These are phyloP conservation scores for Heliconius ismenius DNA, from an alignment of 2,888 invertebrate species.

Conservation along the genomic window DNA sequence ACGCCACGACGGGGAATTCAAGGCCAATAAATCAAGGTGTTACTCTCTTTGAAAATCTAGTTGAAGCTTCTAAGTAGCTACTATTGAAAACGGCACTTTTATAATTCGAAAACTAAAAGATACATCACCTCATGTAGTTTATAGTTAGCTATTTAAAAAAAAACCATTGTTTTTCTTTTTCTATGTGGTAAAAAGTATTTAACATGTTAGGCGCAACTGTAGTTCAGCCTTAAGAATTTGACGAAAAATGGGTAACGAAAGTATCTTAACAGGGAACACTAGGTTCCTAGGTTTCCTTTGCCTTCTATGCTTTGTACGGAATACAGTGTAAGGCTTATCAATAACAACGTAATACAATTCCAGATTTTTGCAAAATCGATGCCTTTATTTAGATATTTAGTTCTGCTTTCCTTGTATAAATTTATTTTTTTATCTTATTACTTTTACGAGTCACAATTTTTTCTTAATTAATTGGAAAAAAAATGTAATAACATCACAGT, in stretches of 20 bases:
- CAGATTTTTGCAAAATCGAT: neutral
- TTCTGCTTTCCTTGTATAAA: too few species aligned
- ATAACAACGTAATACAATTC: neutral
- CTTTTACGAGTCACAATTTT: too few species aligned
- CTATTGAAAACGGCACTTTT: constrained; percentile 11
- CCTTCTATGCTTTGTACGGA: too few species aligned
- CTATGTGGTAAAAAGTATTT: too few species aligned
- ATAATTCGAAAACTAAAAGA: neutral
- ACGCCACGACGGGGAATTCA: constrained; percentile 58
- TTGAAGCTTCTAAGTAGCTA: constrained; percentile 46
- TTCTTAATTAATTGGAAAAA: neutral
- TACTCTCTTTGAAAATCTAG: constrained; percentile 60
- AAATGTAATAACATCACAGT: neutral
- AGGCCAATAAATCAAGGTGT: constrained; percentile 78
- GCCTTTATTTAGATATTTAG: too few species aligned
- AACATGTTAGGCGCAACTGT: too few species aligned
- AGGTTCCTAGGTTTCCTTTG: too few species aligned
- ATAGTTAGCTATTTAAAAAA: neutral
- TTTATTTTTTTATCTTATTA: too few species aligned
- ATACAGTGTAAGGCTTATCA: neutral
- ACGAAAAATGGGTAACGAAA: too few species aligned
- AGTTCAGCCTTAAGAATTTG: too few species aligned
- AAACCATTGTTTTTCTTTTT: neutral
- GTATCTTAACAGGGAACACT: too few species aligned
- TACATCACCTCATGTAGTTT: neutral